These are phyloP conservation scores for Xenopus petersii DNA, from an alignment of 2,797 vertebrate genomes.

Conservation along the genomic window DNA sequence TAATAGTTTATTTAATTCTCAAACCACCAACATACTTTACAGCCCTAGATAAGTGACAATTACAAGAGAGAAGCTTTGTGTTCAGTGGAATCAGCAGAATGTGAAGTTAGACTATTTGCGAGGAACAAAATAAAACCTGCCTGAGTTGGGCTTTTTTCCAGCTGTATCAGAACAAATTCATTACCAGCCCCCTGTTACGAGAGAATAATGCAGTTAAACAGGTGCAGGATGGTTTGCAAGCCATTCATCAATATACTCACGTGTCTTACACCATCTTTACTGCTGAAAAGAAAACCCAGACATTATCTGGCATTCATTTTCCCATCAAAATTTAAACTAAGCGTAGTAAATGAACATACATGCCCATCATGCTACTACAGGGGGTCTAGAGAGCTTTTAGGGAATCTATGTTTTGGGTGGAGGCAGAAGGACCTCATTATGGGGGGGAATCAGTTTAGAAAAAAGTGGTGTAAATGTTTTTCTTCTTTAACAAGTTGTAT, in stretches of 20 bases:
- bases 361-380: too few species aligned
- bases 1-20: too few species aligned
- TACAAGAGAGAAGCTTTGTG: background rate
- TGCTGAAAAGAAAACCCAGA: background rate
- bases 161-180: background rate
- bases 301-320: background rate
- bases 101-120: background rate
- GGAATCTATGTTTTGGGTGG: too few species aligned
- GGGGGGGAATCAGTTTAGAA: too few species aligned
- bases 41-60: background rate
- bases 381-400: too few species aligned
- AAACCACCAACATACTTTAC: background rate
- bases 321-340: background rate
- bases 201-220: background rate
- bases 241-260: background rate
- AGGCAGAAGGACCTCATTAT: too few species aligned
- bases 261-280: background rate
- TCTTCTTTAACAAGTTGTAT: too few species aligned
- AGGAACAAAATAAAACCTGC: background rate
- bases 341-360: background rate
- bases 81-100: background rate
- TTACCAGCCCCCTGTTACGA: background rate
- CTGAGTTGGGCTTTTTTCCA: slow-evolving; percentile 8
- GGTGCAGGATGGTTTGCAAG: background rate
- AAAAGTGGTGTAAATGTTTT: too few species aligned